phyloP scores from a whole-genome alignment of 2,113 vertebrate genomes.

The Monarcha castaneiventris region DNA sequence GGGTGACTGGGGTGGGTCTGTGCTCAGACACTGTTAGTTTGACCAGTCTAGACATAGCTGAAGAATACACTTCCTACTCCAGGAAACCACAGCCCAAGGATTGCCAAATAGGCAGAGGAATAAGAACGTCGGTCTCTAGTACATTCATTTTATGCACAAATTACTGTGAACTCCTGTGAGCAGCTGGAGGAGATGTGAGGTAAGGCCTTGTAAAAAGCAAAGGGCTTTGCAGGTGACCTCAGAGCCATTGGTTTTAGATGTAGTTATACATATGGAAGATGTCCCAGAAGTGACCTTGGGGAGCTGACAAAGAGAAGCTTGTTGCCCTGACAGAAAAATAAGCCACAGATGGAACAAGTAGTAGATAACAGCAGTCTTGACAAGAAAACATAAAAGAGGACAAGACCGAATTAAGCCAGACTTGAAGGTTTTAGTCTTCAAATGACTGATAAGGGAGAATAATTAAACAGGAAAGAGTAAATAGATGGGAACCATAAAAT shows the following conservation, averaged over 20 bases:
- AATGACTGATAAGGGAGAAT: constrained; percentile 25
- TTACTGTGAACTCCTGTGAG: not conserved
- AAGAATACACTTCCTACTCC: not conserved
- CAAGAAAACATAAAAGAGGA: constrained; percentile 29
- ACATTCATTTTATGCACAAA: not conserved
- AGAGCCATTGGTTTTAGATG: not conserved
- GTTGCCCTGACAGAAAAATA: constrained; percentile 26
- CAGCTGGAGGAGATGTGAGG: not conserved
- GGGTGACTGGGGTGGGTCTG: not conserved
- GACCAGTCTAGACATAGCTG: not conserved
- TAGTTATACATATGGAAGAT: not conserved
- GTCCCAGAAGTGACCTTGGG: not conserved
- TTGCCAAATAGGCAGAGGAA: not conserved
- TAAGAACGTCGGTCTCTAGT: not conserved
- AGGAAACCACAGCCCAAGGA: not conserved
- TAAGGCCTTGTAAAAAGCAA: not conserved
- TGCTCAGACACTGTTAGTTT: not conserved
- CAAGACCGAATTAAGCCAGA: not conserved
- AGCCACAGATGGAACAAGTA: constrained; percentile 3
- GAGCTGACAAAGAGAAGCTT: constrained; percentile 12
- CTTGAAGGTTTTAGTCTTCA: constrained; percentile 15
- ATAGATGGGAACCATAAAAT: constrained; percentile 14
- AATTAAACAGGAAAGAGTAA: constrained; percentile 20
- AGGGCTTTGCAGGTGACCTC: constrained; percentile 10
- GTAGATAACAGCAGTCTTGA: constrained; percentile 20